These are phyloP conservation scores for Murina feae DNA, from an alignment of 2,113 vertebrate genomes.

Conservation along the genomic window DNA sequence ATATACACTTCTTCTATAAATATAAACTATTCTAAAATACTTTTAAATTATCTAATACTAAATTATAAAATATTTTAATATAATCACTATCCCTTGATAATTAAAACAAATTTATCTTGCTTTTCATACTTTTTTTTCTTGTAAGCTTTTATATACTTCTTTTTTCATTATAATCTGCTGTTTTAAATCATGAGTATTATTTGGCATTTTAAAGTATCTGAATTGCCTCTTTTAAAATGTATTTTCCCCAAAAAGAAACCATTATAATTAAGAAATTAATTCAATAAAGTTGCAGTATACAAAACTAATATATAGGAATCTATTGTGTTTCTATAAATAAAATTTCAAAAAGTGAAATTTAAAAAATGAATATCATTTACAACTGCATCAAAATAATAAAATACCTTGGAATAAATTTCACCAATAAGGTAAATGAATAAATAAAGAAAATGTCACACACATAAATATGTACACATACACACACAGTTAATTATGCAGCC, in stretches of 20 bases:
- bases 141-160: background rate
- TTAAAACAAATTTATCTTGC: background rate
- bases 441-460: background rate
- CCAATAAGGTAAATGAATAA: background rate
- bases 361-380: background rate
- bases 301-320: background rate
- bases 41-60: background rate
- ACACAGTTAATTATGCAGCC: background rate
- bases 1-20: background rate
- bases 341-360: background rate
- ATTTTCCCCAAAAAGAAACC: background rate
- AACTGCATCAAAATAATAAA: background rate
- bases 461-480: background rate
- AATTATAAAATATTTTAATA: background rate
- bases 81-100: background rate
- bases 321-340: background rate
- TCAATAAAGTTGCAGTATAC: background rate
- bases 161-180: background rate
- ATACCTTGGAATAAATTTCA: background rate
- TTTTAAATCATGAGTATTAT: background rate
- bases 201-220: background rate
- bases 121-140: background rate
- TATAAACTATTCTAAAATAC: slow-evolving; percentile 1
- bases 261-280: background rate
- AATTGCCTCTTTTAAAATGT: background rate